A percentile compares a stretch with the other conserved stretches of the same genome.
phyloP scores from a whole-genome alignment of 2,888 invertebrate species.

The Anodontia alba region DNA sequence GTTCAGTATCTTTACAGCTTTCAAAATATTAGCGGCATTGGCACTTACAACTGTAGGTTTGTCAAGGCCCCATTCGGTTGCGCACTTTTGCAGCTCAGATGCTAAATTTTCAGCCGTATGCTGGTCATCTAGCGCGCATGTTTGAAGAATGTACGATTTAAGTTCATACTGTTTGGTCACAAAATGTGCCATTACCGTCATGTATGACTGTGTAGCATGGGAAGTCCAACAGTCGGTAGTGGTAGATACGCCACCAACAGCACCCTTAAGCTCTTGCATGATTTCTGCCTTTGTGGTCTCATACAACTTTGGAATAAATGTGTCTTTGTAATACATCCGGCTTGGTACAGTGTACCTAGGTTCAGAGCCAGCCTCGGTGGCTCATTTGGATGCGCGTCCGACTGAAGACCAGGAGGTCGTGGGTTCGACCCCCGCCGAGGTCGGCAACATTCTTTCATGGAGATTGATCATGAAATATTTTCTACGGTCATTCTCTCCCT shows the following conservation, averaged over 20 bases:
- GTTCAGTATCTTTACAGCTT: background rate
- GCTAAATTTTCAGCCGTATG: slow-evolving; percentile 5
- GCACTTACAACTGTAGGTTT: background rate
- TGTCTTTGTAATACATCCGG: background rate
- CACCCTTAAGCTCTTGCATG: background rate
- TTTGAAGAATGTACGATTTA: background rate
- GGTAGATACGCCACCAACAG: background rate
- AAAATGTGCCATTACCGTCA: slow-evolving; percentile 1
- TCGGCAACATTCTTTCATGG: too few species aligned
- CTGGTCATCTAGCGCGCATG: background rate
- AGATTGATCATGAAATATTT: too few species aligned
- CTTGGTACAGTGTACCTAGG: background rate
- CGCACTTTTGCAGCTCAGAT: background rate
- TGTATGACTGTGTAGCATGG: background rate
- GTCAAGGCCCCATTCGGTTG: background rate
- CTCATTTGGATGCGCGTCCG: too few species aligned
- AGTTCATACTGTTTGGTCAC: background rate
- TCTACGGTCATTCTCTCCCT: too few species aligned
- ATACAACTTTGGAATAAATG: background rate
- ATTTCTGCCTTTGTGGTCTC: background rate
- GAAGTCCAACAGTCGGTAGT: background rate
- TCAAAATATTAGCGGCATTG: background rate
- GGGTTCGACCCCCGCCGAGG: too few species aligned
- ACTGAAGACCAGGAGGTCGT: too few species aligned
- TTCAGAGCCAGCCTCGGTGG: too few species aligned